Base-by-base conservation (phyloP, 2,888 invertebrate genomes). In the Mantis religiosa region DNA sequence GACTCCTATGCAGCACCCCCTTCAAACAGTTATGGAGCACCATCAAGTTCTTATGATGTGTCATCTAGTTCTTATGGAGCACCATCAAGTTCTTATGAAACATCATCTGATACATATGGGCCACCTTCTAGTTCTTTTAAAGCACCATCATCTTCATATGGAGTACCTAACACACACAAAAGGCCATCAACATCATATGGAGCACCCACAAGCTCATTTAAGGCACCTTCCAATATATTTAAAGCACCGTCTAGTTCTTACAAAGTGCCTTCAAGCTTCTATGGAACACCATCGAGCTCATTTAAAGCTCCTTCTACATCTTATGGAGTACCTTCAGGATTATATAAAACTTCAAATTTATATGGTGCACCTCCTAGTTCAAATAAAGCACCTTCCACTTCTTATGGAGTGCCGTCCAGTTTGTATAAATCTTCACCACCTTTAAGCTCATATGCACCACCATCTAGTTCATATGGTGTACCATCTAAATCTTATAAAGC, bases 231-330 rank as follows among this genome's bases (percentile, higher is more conserved):
- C 92, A 93, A 30, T 28, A 84, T 88, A 28, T 87, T 82, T 47
- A 71, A 83, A 12, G 89, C 90, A 71, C 90, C 91, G 14, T 89
- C 91, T 25, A 88, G 89, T 12, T 91, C 91, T 15, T 91, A 90
- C 82, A 89, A 90, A 6, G 87, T 89, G 1, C 90, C 91, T 20
- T 90, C 84, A 92, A 92, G 54, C 7, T 83, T 84, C 0, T 88
- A 88, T 7, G 84, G 88, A n/a, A 93, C 93, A n/a, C 93, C 93
- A 90, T 92, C 93, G 7, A 93, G 93, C 82, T 89, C 90, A 34
- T 91, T 91, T 87, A 91, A 91, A 12, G 89, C 91, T 85, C 91
- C 91, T 9, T 89, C 88, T 81, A 83, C 82, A 54, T 54, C 84
- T 41, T 91, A 91, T 82, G 90, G 90, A 2, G 91, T 88, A 1